Conservation (phyloP, 2,888 invertebrate genomes). For the Nasonovia ribisnigri region DNA sequence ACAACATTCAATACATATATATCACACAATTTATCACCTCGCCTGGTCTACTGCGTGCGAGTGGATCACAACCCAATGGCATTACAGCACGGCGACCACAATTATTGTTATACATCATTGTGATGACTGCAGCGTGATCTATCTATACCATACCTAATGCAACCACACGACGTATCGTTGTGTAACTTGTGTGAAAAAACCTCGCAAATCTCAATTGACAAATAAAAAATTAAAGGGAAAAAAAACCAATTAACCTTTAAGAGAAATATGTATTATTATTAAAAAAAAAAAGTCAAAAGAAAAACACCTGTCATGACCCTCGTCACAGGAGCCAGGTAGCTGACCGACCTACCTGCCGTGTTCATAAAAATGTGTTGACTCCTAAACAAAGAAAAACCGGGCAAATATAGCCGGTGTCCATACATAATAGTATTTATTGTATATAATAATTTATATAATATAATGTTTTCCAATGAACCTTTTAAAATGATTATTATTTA, state of each 20-base stretch:
- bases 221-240: not conserved
- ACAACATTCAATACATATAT: not conserved
- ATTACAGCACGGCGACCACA: not conserved
- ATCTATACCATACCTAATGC: not conserved
- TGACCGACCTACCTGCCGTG: not conserved
- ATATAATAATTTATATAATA: not conserved
- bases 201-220: not conserved
- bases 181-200: not conserved
- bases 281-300: conserved; percentile 14
- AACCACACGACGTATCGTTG: not conserved
- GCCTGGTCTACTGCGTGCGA: not conserved
- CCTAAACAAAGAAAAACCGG: conserved; percentile 29
- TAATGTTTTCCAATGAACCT: not conserved
- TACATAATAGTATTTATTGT: not conserved
- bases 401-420: not conserved
- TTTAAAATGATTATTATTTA: not conserved
- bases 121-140: not conserved
- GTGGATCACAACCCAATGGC: not conserved
- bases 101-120: not conserved
- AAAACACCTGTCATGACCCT: conserved; percentile 39
- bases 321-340: conserved; percentile 24
- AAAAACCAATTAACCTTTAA: conserved; percentile 51
- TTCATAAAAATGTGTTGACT: not conserved
- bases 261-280: conserved; percentile 8
- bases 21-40: not conserved